Evolutionary conservation across 2,797 vertebrate species (phyloP).

Genomic region (Rhinoraja longicauda): DNA sequence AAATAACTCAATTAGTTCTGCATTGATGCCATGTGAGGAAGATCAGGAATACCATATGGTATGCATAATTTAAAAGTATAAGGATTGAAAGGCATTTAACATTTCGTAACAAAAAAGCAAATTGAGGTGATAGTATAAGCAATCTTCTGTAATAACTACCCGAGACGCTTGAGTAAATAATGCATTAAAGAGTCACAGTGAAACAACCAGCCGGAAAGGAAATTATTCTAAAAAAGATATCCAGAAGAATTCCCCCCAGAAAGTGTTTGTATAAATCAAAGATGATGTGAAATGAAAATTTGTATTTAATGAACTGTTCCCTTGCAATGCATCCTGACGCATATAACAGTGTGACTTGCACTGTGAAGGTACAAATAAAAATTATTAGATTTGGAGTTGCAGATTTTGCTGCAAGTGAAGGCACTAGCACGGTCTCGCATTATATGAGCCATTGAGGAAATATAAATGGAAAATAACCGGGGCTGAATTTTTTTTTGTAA

Average conservation of each 20-base stretch:
- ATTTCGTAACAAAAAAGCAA: slow-evolving; percentile 16
- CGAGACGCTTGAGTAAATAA: slow-evolving; percentile 16
- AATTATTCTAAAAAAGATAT: slow-evolving; percentile 35
- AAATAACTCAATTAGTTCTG: slow-evolving; percentile 37
- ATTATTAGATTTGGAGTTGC: slow-evolving; percentile 49
- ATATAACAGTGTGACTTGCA: not conserved
- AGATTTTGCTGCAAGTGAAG: slow-evolving; percentile 54
- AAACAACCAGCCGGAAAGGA: slow-evolving; percentile 22
- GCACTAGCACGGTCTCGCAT: slow-evolving; percentile 64
- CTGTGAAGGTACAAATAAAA: slow-evolving; percentile 44
- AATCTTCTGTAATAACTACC: slow-evolving; percentile 19
- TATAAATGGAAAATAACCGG: slow-evolving; percentile 85
- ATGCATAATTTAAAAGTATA: slow-evolving; percentile 29
- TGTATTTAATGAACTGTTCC: slow-evolving; percentile 31
- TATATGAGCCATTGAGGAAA: slow-evolving; percentile 76
- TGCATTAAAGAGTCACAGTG: slow-evolving; percentile 30
- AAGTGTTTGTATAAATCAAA: slow-evolving; percentile 29
- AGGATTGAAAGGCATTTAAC: slow-evolving; percentile 21
- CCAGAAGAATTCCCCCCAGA: not conserved
- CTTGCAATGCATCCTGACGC: not conserved
- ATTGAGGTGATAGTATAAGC: slow-evolving; percentile 34
- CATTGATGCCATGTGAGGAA: slow-evolving; percentile 24
- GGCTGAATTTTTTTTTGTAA: slow-evolving; percentile 77
- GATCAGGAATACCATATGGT: slow-evolving; percentile 22
- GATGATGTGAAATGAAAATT: slow-evolving; percentile 30